Base-by-base conservation (phyloP, 1,140 invertebrate species). In the Drosophila bocki region DNA sequence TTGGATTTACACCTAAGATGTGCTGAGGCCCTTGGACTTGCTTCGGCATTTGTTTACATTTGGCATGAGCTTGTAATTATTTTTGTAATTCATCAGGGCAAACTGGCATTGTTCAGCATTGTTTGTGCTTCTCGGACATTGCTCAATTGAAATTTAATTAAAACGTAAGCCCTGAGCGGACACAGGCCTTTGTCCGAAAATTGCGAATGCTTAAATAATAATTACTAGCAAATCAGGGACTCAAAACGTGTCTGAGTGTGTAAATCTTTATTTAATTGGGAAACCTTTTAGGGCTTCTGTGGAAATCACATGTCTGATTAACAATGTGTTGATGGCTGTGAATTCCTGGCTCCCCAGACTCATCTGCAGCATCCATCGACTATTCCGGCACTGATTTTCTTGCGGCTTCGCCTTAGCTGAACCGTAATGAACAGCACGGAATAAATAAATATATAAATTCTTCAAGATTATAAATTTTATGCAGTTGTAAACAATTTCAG, bases 401-500 rank as follows among this genome's bases (percentile, higher is more conserved):
- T 48, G 69, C 67, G 67, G 67, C 65, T 64, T 15, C 54, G 57
- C 22, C 68, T 85, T 62, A 44, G 47, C 45, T 50, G 35, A 42
- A 53, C 67, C 60, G 65, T 78, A 72, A 82, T 72, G 70, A 72
- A 72, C 45, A 72, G 71, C 76, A 64, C 53, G 65, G 82, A 74
- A 90, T 90, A 90, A 90, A 90, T 91, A 91, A 87, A 88, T 87
- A 75, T 83, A 80, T 83, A 91, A 91, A 75, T 84, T 81, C 67
- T 74, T 88, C 54, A 87, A 91, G 83, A 91, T 91, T 91, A 91
- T 91, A 91, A 87, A 91, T 91, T 86, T 85, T 87, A 81, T 87
- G 75, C 80, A 88, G 88, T 84, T 87, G 87, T 87, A 91, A 91
- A 87, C 83, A 87, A 80, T 87, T 84, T 71, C 57, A 78, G 78